phyloP scores from a whole-genome alignment of 2,113 vertebrate species.

The Spea multiplicata region DNA sequence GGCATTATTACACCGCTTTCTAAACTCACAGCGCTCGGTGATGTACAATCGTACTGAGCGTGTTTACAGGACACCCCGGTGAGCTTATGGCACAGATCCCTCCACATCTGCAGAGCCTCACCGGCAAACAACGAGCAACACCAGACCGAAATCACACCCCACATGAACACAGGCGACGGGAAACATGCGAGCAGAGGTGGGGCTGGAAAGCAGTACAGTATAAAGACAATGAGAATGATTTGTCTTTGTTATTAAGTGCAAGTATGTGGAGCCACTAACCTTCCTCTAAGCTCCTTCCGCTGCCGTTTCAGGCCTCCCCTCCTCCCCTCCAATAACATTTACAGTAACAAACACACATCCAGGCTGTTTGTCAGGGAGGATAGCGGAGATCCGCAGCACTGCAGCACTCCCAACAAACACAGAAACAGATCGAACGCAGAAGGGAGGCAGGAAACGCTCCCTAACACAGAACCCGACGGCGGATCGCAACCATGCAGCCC shows the following conservation, averaged over 20 bases:
- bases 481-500: no score
- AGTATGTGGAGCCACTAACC: conserved; percentile 47
- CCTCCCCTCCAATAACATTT: conserved; percentile 47
- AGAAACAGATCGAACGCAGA: conserved; percentile 34
- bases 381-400: conserved; percentile 44
- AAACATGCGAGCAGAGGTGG: conserved; percentile 36
- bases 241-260: conserved; percentile 45
- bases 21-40: background rate
- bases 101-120: conserved; percentile 17
- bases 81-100: background rate
- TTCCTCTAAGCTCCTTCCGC: conserved; percentile 44
- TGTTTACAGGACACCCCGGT: conserved; percentile 18
- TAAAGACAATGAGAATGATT: conserved; percentile 45
- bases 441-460: conserved; percentile 34
- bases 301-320: conserved; percentile 40
- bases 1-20: background rate
- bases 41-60: background rate
- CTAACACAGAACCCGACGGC: background rate
- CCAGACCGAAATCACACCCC: background rate
- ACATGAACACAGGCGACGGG: background rate
- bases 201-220: conserved; percentile 30
- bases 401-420: conserved; percentile 45
- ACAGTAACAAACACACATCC: conserved; percentile 48
- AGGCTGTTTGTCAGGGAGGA: conserved; percentile 43
- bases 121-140: background rate